These are phyloP conservation scores for Drosophila buzzatii DNA, from an alignment of 2,888 invertebrate genomes.

Conservation along the genomic window DNA sequence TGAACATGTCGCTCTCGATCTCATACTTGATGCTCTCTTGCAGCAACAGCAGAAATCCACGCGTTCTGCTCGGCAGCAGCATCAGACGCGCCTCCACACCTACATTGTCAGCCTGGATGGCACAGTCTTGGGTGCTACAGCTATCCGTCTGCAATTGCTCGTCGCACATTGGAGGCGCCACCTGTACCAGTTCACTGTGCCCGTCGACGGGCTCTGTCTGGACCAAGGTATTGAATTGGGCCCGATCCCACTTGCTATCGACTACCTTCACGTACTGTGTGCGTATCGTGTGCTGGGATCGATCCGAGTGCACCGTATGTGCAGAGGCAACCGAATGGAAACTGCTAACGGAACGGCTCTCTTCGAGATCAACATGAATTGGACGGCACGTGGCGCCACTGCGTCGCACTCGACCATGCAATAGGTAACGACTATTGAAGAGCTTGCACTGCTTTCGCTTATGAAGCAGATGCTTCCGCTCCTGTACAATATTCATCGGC, in stretches of 20 bases:
- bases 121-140: slow-evolving; percentile 45
- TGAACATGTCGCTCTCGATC: slow-evolving; percentile 32
- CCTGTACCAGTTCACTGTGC: slow-evolving; percentile 38
- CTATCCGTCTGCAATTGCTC: slow-evolving; percentile 40
- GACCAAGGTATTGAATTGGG: slow-evolving; percentile 38
- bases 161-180: slow-evolving; percentile 37
- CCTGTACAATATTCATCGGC: neutral
- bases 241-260: slow-evolving; percentile 23
- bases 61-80: slow-evolving; percentile 57
- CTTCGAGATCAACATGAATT: slow-evolving; percentile 26
- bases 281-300: neutral
- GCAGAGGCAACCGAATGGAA: slow-evolving; percentile 66
- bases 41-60: slow-evolving; percentile 61
- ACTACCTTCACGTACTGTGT: slow-evolving; percentile 32
- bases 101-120: slow-evolving; percentile 69
- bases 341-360: slow-evolving; percentile 58
- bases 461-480: slow-evolving; percentile 3
- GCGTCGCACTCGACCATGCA: slow-evolving; percentile 56
- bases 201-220: slow-evolving; percentile 50
- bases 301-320: slow-evolving; percentile 39
- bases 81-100: slow-evolving; percentile 60
- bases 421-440: slow-evolving; percentile 45
- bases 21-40: slow-evolving; percentile 36
- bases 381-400: slow-evolving; percentile 46
- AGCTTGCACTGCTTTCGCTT: slow-evolving; percentile 40